Percentiles rank a stretch among this genome's conserved stretches.
Evolutionary conservation across 2,888 invertebrate species (phyloP).

Genomic region (Ochlodes sylvanus): DNA sequence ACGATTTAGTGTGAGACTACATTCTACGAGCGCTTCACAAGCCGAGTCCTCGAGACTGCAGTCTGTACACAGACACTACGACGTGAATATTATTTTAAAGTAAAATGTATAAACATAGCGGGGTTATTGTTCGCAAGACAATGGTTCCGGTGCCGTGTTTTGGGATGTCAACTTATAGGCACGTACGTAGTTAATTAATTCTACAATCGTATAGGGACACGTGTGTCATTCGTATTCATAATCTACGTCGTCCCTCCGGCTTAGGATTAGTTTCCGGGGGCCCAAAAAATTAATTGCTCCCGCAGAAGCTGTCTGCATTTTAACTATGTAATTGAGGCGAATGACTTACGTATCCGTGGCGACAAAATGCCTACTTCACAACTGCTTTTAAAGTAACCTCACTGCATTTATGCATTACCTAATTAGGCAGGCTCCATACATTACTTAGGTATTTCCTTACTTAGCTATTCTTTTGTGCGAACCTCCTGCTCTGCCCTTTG

Average conservation of each 20-base stretch:
- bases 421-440: not conserved
- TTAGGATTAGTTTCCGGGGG: constrained; percentile 56
- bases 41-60: constrained; percentile 18
- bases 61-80: constrained; percentile 3
- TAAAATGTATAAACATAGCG: constrained; percentile 47
- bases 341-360: constrained; percentile 35
- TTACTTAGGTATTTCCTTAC: constrained; percentile 6
- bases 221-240: constrained; percentile 60
- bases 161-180: constrained; percentile 59
- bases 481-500: not conserved
- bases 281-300: constrained; percentile 41
- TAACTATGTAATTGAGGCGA: constrained; percentile 46
- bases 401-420: constrained; percentile 34
- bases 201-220: constrained; percentile 51
- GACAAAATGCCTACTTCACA: constrained; percentile 31
- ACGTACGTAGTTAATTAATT: constrained; percentile 61
- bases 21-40: constrained; percentile 7
- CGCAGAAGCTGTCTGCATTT: constrained; percentile 46
- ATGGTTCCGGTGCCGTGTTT: constrained; percentile 61
- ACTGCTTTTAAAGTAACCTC: constrained; percentile 1
- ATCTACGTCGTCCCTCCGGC: constrained; percentile 46
- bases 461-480: constrained; percentile 11
- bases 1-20: constrained; percentile 20
- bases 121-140: constrained; percentile 64
- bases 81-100: constrained; percentile 41